A percentile compares a stretch with the other conserved stretches of the same genome.
These are phyloP conservation scores for Pelosia muscerda DNA, from an alignment of 2,888 invertebrate genomes.

Conservation along the genomic window DNA sequence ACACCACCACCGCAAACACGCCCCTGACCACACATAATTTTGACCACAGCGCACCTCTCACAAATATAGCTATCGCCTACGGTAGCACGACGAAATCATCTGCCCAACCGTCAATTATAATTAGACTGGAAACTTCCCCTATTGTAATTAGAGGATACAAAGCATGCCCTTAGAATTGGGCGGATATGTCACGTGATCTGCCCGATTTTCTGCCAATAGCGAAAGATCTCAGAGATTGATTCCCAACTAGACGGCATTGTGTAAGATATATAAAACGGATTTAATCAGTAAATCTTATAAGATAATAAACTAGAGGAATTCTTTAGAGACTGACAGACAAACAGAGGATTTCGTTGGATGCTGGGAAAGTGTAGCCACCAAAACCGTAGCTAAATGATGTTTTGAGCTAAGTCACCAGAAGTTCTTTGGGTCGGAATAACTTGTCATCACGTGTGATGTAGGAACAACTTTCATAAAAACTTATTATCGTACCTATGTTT, in stretches of 20 bases:
- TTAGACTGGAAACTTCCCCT: not conserved
- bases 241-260: not conserved
- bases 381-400: not conserved
- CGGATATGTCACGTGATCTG: not conserved
- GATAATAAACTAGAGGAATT: not conserved
- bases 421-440: not conserved
- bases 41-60: conserved; percentile 29
- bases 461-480: not conserved
- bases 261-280: not conserved
- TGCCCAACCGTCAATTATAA: conserved; percentile 28
- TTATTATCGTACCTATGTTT: not conserved
- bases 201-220: not conserved
- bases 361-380: not conserved
- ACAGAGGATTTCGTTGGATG: not conserved
- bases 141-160: not conserved
- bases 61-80: conserved; percentile 37
- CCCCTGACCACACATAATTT: conserved; percentile 76
- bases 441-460: not conserved
- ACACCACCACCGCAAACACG: conserved; percentile 69
- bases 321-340: not conserved
- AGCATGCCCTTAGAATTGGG: not conserved
- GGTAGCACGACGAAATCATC: conserved; percentile 22
- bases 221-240: not conserved
- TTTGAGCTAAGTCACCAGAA: not conserved
- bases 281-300: not conserved